Conservation (phyloP, 1,140 invertebrate genomes). For the Sinonovacula constricta region DNA sequence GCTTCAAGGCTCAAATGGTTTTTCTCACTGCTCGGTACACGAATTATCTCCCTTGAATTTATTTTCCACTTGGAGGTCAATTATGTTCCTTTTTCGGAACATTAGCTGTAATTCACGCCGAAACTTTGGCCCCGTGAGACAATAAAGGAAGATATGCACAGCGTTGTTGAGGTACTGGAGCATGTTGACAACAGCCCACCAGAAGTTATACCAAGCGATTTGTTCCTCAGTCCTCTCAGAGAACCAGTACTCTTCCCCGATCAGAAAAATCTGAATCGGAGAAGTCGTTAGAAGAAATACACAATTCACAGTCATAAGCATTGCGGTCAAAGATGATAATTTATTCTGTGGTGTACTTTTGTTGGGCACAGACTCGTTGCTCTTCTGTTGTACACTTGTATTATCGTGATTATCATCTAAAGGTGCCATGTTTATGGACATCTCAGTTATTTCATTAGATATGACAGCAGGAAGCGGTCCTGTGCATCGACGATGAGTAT, state of each 20-base stretch:
- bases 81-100: constrained; percentile 31
- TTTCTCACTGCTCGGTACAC: too few species aligned
- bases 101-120: constrained; percentile 57
- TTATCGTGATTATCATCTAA: neutral
- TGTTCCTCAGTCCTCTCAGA: constrained; percentile 10
- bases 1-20: too few species aligned
- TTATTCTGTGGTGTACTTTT: neutral
- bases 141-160: constrained; percentile 74
- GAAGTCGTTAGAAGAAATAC: constrained; percentile 68
- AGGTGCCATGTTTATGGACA: neutral
- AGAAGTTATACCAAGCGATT: constrained; percentile 55
- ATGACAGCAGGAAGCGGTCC: neutral
- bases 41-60: too few species aligned
- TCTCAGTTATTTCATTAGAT: neutral
- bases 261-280: constrained; percentile 67
- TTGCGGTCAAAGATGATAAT: constrained; percentile 63
- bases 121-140: constrained; percentile 69
- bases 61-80: too few species aligned
- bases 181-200: constrained; percentile 71
- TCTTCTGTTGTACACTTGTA: neutral
- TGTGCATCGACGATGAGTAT: neutral
- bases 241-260: constrained; percentile 63
- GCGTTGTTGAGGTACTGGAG: constrained; percentile 73
- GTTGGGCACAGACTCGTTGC: too few species aligned
- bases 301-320: constrained; percentile 66